These are phyloP conservation scores for Bombus balteatus DNA, from an alignment of 1,140 invertebrate species.

Conservation along the genomic window DNA sequence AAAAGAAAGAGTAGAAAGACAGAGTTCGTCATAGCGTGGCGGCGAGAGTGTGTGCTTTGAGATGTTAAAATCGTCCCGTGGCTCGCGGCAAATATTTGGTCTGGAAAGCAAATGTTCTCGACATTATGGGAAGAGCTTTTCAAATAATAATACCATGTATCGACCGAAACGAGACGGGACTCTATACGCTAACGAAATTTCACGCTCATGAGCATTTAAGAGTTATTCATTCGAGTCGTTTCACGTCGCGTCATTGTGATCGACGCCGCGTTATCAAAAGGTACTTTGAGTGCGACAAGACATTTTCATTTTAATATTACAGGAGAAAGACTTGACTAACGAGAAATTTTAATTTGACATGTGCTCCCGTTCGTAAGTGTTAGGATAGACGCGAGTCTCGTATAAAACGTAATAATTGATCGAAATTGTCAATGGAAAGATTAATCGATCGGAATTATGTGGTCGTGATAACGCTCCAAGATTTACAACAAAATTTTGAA, in stretches of 20 bases:
- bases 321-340: too few species aligned
- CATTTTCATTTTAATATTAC: neutral
- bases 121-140: constrained; percentile 60
- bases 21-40: constrained; percentile 36
- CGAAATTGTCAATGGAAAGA: too few species aligned
- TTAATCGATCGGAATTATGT: too few species aligned
- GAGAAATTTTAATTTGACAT: too few species aligned
- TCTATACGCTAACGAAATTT: constrained; percentile 10
- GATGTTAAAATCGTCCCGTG: constrained; percentile 68
- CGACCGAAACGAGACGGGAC: constrained; percentile 23
- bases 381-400: too few species aligned
- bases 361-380: too few species aligned
- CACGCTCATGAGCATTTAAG: neutral
- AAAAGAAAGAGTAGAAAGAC: constrained; percentile 14
- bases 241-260: neutral
- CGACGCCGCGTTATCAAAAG: neutral
- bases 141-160: constrained; percentile 66
- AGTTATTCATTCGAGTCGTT: neutral
- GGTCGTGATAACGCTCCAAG: too few species aligned
- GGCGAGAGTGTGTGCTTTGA: constrained; percentile 54
- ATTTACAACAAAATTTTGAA: too few species aligned
- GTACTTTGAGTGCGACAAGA: neutral
- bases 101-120: constrained; percentile 63
- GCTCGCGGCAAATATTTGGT: constrained; percentile 66
- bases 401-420: too few species aligned